Percentiles rank a stretch among this genome's conserved stretches.
Evolutionary conservation across 1,140 invertebrate species (phyloP).

Genomic region (Chironomus tepperi): DNA sequence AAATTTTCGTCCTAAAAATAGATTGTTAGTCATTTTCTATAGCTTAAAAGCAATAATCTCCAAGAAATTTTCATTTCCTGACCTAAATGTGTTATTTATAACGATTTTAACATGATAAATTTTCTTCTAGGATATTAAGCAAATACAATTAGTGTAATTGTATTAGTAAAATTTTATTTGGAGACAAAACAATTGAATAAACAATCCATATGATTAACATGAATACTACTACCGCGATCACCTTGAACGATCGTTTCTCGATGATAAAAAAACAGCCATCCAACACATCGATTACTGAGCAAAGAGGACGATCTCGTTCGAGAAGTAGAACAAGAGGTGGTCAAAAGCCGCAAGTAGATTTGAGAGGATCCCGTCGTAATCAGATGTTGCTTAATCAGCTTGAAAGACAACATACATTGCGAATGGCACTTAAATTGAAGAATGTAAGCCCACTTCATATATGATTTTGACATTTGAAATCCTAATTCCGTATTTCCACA

Average conservation of each 20-base stretch:
- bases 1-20: too few species aligned
- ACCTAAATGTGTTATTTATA: too few species aligned
- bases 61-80: too few species aligned
- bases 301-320: conserved; percentile 26
- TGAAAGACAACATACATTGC: conserved; percentile 36
- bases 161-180: too few species aligned
- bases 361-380: conserved; percentile 32
- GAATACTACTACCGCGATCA: conserved; percentile 32
- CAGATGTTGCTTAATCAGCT: conserved; percentile 36
- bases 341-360: background rate
- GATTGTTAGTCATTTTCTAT: too few species aligned
- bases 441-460: conserved; percentile 32
- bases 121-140: too few species aligned
- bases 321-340: conserved; percentile 26
- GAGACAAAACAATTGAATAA: conserved; percentile 15
- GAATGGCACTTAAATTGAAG: conserved; percentile 38
- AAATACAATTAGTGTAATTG: too few species aligned
- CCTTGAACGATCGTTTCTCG: conserved; percentile 38
- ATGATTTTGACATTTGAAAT: conserved; percentile 24
- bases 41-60: too few species aligned
- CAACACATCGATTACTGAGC: conserved; percentile 29
- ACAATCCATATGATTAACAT: conserved; percentile 28
- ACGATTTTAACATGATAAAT: too few species aligned
- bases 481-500: conserved; percentile 24
- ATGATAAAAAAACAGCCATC: conserved; percentile 25